Conservation (phyloP, 2,113 vertebrate genomes). For the Abramis brama region DNA sequence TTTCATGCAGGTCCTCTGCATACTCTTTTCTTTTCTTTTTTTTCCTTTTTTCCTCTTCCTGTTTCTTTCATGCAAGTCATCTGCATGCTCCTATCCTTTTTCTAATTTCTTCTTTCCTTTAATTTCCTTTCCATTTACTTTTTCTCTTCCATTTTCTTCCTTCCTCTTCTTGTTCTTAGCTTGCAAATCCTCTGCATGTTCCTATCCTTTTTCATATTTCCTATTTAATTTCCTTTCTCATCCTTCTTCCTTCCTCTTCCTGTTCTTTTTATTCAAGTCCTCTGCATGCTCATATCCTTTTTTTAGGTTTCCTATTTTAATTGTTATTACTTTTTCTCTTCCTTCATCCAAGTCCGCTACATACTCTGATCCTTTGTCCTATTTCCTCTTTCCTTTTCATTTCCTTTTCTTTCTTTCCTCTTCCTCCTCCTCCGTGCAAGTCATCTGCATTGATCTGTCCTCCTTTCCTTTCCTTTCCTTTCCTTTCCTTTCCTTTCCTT, state of each 20-base stretch:
- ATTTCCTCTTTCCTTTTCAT: background rate
- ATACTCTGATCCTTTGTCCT: background rate
- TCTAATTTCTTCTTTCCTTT: background rate
- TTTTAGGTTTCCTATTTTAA: too few relatives aligned
- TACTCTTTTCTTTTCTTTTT: background rate
- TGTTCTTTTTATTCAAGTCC: background rate
- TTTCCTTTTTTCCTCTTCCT: background rate
- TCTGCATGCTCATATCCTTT: background rate
- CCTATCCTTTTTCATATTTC: too few relatives aligned
- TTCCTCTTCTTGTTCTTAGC: background rate
- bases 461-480: background rate
- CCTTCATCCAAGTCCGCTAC: background rate
- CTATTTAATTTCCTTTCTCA: background rate
- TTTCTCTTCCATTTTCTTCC: too few relatives aligned
- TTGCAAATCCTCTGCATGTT: background rate
- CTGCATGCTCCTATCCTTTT: background rate
- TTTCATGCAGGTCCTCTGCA: too few relatives aligned
- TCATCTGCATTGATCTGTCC: too few relatives aligned
- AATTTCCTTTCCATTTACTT: too few relatives aligned
- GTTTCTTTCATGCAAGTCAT: background rate
- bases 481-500: background rate
- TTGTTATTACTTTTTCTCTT: background rate
- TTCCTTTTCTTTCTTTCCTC: background rate
- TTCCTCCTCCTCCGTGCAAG: too few relatives aligned
- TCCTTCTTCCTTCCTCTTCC: background rate